These are phyloP conservation scores for Leucoraja ocellata DNA, from an alignment of 2,797 vertebrate genomes.

Conservation along the genomic window DNA sequence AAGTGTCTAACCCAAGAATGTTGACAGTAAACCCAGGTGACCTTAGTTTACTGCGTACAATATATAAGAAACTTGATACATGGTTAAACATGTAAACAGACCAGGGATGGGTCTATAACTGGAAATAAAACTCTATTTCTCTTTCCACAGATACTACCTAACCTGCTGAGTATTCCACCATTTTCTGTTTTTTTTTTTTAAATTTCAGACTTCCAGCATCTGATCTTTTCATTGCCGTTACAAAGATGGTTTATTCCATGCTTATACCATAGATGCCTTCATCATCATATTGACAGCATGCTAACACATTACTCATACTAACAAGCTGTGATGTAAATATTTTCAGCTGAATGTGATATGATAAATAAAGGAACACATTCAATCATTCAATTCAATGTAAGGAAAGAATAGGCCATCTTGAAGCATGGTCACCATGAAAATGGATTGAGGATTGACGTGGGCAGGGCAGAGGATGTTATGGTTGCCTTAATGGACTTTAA, in stretches of 20 bases:
- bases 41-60: neutral
- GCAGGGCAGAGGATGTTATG: too few species aligned
- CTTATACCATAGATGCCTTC: neutral
- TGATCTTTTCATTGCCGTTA: too few species aligned
- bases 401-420: too few species aligned
- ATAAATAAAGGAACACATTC: neutral
- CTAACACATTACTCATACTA: neutral
- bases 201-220: too few species aligned
- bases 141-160: too few species aligned
- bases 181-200: too few species aligned
- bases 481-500: too few species aligned
- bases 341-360: neutral
- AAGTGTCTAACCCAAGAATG: neutral
- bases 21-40: neutral
- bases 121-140: too few species aligned
- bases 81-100: neutral
- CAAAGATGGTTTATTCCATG: neutral
- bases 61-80: neutral
- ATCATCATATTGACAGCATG: neutral
- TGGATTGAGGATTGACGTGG: too few species aligned
- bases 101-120: too few species aligned
- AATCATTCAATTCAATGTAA: neutral
- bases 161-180: too few species aligned
- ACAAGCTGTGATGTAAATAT: neutral
- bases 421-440: too few species aligned